Percentiles rank a stretch among this genome's conserved stretches.
phyloP scores from a whole-genome alignment of 2,113 vertebrate species.

The Austrofundulus limnaeus region DNA sequence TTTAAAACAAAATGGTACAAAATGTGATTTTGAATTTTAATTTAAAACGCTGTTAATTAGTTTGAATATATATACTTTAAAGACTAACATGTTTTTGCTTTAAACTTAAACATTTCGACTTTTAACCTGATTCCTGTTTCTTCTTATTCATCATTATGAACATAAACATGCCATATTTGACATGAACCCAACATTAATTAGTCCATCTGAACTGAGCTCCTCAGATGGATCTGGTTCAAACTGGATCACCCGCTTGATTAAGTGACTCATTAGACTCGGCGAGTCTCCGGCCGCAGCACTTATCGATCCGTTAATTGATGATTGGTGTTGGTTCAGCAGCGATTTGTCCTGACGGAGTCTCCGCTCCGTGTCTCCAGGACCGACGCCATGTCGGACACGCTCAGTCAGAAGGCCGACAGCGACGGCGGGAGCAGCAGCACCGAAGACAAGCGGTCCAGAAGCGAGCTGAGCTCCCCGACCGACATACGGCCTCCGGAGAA shows the following conservation, averaged over 20 bases:
- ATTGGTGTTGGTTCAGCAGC: conserved; percentile 25
- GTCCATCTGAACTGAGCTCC: neutral
- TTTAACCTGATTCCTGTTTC: neutral
- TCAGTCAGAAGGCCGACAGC: conserved; percentile 92
- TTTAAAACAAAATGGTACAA: no score
- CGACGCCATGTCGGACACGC: conserved; percentile 89
- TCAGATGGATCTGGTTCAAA: conserved; percentile 23
- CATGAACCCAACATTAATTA: neutral
- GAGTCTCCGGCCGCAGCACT: conserved; percentile 12
- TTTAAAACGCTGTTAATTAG: no score
- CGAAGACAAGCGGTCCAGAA: conserved; percentile 89
- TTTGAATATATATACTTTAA: no score
- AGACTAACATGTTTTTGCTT: neutral
- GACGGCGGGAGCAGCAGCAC: conserved; percentile 83
- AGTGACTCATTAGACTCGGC: conserved; percentile 10
- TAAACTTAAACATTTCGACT: neutral
- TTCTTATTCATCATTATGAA: neutral
- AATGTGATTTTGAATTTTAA: no score
- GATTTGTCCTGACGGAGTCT: conserved; percentile 33
- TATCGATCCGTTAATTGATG: conserved; percentile 47
- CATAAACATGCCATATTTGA: neutral
- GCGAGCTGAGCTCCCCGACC: conserved; percentile 92
- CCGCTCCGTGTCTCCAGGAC: conserved; percentile 78
- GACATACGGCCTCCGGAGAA: conserved; percentile 86
- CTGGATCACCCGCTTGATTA: conserved; percentile 31